These are phyloP conservation scores for Varanus komodoensis DNA, from an alignment of 2,113 vertebrate genomes.

Conservation along the genomic window DNA sequence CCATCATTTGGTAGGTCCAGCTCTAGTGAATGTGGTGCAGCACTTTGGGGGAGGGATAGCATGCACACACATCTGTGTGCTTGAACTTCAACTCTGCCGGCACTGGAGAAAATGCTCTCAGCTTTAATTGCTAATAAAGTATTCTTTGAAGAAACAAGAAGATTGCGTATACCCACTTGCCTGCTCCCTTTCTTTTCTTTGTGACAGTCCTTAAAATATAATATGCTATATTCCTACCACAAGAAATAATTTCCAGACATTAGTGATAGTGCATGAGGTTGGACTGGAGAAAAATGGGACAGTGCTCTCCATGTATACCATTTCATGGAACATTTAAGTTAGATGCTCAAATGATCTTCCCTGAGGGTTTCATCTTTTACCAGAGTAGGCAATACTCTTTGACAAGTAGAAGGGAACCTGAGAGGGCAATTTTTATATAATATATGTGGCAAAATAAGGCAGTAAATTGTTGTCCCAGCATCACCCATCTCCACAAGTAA, in stretches of 20 bases:
- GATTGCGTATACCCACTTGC: fast-evolving
- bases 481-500: background rate
- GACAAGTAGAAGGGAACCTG: background rate
- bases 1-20: background rate
- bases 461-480: background rate
- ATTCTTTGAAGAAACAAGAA: fast-evolving
- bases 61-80: background rate
- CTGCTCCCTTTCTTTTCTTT: background rate
- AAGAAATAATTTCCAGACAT: background rate
- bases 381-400: background rate
- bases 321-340: background rate
- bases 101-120: background rate
- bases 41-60: background rate
- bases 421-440: background rate
- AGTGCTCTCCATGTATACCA: background rate
- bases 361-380: background rate
- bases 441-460: background rate
- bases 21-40: background rate
- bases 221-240: background rate
- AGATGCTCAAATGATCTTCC: background rate
- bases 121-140: background rate
- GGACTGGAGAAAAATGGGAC: background rate
- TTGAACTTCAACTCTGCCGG: background rate
- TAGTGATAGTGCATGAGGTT: background rate
- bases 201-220: background rate